Base-by-base conservation (phyloP, 2,888 invertebrate genomes). In the Hedychridium roseum region DNA sequence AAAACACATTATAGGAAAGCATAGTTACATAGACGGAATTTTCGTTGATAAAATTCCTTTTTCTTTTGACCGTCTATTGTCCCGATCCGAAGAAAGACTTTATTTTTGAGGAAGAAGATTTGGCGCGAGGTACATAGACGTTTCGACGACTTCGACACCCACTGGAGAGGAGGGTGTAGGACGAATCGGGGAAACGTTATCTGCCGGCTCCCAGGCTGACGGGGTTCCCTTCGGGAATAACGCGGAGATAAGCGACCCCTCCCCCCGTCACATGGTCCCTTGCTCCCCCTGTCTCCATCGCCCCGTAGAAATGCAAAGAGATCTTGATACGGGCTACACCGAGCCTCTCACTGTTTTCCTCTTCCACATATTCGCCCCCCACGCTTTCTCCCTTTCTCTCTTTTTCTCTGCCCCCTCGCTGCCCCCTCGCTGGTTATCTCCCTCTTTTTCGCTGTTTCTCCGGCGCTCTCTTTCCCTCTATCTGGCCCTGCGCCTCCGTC, bases 161-260 rank as follows among this genome's bases (percentile, higher is more conserved):
- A 60, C 65, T 60, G 60, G 57, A 62, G 57, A 47, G 20, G 41
- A 49, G 47, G 59, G 59, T 50, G 44, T 32, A 57, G 51, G 38
- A 54, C 45, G 55, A 57, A 51, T 53, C 60, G 58, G 60, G 67
- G 57, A 53, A 63, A 59, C 70, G 77, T 77, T 78, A 78, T 78
- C 78, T 77, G 63, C 61, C 64, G 65, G 59, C 71, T 74, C 70
- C 70, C 77, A 77, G 76, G 72, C 76, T 71, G 73, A 72, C 76
- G 68, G 70, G 63, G 66, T 66, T 73, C 74, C 78, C 77, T 76
- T 76, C 66, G 77, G 77, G 76, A 77, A 76, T 77, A 77, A 64
- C 71, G 71, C 57, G 50, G 68, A 78, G 78, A 78, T 78, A 78
- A 78, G 77, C 73, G 62, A 64, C 66, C 35, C 59, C 43, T 51